Base-by-base conservation (phyloP, 2,888 invertebrate species). In the Ichneumoninae sp. region DNA sequence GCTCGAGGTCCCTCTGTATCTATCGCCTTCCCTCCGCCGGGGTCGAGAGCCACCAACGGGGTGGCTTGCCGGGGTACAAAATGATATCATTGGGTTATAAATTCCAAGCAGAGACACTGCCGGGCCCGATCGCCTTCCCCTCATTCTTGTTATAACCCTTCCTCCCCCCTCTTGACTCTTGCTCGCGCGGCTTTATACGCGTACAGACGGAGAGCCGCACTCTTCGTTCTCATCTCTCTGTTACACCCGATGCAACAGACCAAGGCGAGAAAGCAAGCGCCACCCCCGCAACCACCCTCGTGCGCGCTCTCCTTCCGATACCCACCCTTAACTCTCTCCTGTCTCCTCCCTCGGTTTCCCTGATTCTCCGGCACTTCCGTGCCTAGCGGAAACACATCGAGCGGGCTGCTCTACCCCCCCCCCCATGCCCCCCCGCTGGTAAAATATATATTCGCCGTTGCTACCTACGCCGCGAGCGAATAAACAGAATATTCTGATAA, bases 321-420 rank as follows among this genome's bases (percentile, higher is more conserved):
- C 86, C 80, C 76, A n/a, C 40, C 71, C 70, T 52, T 36, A 65
- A 94, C 94, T 93, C 91, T 71, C 76, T 92, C 93, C 95, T 95
- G 95, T 95, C 95, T 95, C 95, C 95, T 95, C 95, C 85, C 94
- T 84, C 88, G 87, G 87, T 86, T 81, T 93, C 92, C 92, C 92
- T 92, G 92, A 90, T 93, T 92, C 93, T 94, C 94, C 93, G 94
- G 77, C 94, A 94, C 94, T 94, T 93, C 79, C 88, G 89, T 90
- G 90, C 91, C 91, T 87, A 92, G 65, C 22, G 66, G 33, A 40
- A 90, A 94, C 94, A 88, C 94, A 92, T 94, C 93, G 93, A 94
- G 93, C 54, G 54, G 10, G 10, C 10, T 40, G 40, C 10, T 40
- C 10, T 1, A 8, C 10, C 26, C 7, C 6, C 40, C 8, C 54